Evolutionary conservation across 2,888 invertebrate genomes (phyloP).

Genomic region (Meganola albula): DNA sequence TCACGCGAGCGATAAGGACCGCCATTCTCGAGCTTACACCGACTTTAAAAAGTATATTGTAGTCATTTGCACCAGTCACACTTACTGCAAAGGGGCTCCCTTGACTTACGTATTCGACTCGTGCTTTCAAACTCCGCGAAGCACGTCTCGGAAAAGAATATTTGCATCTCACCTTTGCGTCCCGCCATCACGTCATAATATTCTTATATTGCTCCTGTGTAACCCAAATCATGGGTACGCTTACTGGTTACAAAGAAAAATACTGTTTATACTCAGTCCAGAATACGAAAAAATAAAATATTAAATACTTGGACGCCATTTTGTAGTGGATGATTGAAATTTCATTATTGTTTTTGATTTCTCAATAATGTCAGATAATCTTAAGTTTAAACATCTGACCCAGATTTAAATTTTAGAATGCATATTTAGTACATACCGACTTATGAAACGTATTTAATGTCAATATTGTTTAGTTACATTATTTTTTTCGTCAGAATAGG

Average conservation of each 20-base stretch:
- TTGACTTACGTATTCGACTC: slow-evolving; percentile 56
- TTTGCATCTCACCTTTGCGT: slow-evolving; percentile 63
- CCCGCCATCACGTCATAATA: slow-evolving; percentile 50
- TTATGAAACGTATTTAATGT: too few species aligned
- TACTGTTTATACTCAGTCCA: background rate
- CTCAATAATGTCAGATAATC: too few species aligned
- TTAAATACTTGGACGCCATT: too few species aligned
- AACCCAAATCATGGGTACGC: slow-evolving; percentile 21
- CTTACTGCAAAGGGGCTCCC: slow-evolving; percentile 32
- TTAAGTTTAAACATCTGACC: too few species aligned
- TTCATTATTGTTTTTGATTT: too few species aligned
- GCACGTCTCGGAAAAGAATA: slow-evolving; percentile 58
- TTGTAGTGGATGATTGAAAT: too few species aligned
- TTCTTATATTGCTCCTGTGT: slow-evolving; percentile 47
- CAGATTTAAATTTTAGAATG: too few species aligned
- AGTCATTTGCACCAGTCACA: slow-evolving; percentile 49
- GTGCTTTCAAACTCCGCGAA: slow-evolving; percentile 49
- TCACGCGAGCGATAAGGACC: slow-evolving; percentile 64
- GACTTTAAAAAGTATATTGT: slow-evolving; percentile 64
- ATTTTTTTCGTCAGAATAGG: too few species aligned
- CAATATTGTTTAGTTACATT: too few species aligned
- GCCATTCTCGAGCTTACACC: slow-evolving; percentile 51
- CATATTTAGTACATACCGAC: too few species aligned
- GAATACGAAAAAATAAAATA: background rate
- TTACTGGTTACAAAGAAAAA: slow-evolving; percentile 17